Conservation (phyloP, 2,888 invertebrate genomes). For the Thelaira solivaga region DNA sequence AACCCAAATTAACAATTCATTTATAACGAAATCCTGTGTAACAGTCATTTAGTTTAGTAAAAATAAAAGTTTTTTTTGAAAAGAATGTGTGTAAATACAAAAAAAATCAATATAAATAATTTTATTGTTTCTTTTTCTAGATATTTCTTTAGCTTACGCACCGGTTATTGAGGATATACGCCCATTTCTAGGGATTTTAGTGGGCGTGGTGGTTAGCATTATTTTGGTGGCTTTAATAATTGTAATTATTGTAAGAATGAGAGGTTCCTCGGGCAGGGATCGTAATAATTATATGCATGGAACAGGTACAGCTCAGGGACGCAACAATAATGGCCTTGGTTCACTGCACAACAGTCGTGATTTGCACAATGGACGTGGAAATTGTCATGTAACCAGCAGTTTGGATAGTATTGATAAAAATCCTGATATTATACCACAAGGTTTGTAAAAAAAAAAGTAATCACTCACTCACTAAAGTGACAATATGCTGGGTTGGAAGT, state of each 20-base stretch:
- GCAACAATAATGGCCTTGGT: conserved; percentile 71
- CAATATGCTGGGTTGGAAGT: too few species aligned
- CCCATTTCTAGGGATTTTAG: conserved; percentile 79
- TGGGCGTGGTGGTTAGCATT: conserved; percentile 79
- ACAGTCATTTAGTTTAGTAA: too few species aligned
- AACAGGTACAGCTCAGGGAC: conserved; percentile 66
- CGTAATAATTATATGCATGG: conserved; percentile 76
- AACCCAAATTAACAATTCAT: too few species aligned
- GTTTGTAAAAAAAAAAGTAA: conserved; percentile 56
- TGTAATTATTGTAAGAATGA: conserved; percentile 79
- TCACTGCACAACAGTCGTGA: conserved; percentile 76
- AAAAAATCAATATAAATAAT: too few species aligned
- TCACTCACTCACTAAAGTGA: too few species aligned
- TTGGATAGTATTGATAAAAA: conserved; percentile 77
- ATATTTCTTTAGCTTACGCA: conserved; percentile 76
- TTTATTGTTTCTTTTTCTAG: too few species aligned
- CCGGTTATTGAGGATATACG: conserved; percentile 79
- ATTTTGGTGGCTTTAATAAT: conserved; percentile 78
- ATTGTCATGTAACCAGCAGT: conserved; percentile 75
- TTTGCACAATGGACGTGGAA: conserved; percentile 73
- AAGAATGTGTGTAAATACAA: too few species aligned
- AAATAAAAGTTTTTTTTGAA: too few species aligned
- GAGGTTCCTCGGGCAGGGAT: conserved; percentile 77
- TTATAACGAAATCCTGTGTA: too few species aligned
- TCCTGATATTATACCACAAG: conserved; percentile 77